Evolutionary conservation across 2,797 vertebrate species (phyloP).

Genomic region (Eospalax fontanierii): DNA sequence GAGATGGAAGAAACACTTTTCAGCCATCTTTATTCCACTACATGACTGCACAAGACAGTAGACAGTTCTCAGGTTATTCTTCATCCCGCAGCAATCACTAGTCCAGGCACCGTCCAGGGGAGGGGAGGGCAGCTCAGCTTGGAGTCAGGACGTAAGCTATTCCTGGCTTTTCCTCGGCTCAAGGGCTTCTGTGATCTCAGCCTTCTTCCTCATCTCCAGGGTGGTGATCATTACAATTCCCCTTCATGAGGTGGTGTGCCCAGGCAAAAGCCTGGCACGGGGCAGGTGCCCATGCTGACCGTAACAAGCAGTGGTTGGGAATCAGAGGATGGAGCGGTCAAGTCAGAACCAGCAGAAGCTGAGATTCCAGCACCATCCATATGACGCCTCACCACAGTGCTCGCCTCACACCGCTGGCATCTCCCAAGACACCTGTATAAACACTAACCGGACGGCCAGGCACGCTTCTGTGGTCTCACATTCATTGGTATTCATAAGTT

Average conservation of each 20-base stretch:
- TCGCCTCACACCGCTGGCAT: rapidly evolving
- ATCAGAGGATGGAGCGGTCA: neutral
- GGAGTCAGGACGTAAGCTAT: neutral
- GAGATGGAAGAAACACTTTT: neutral
- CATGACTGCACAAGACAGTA: neutral
- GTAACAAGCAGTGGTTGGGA: neutral
- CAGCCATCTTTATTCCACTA: neutral
- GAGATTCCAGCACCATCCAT: neutral
- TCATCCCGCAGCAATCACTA: neutral
- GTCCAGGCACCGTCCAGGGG: neutral
- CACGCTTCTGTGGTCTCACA: neutral
- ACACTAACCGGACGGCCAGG: neutral
- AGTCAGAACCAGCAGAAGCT: neutral
- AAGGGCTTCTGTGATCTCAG: neutral
- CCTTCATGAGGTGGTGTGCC: neutral
- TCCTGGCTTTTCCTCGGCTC: neutral
- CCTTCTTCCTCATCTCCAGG: neutral
- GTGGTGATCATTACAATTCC: rapidly evolving
- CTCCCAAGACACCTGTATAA: neutral
- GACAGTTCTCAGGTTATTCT: neutral
- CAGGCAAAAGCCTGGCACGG: neutral
- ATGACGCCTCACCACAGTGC: rapidly evolving
- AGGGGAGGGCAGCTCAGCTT: neutral
- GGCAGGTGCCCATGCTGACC: rapidly evolving
- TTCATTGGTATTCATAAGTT: neutral